phyloP scores from a whole-genome alignment of 1,140 invertebrate genomes.

The Bombus affinis region DNA sequence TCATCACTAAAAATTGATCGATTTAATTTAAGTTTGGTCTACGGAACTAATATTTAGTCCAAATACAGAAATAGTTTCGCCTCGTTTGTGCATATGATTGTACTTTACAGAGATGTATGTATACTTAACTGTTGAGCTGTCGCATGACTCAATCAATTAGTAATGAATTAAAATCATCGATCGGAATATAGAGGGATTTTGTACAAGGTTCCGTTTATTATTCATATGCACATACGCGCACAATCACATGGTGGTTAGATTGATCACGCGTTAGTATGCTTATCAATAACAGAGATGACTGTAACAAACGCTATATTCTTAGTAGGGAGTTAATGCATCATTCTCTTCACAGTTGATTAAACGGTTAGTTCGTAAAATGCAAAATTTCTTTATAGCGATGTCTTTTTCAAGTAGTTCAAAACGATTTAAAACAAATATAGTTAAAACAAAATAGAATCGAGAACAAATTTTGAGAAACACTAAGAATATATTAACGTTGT shows the following conservation, averaged over 20 bases:
- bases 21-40: neutral
- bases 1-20: neutral
- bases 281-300: conserved; percentile 1
- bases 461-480: neutral
- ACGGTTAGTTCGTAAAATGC: neutral
- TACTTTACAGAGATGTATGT: conserved; percentile 74
- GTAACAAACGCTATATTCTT: neutral
- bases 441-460: neutral
- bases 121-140: conserved; percentile 56
- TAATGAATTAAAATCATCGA: conserved; percentile 54
- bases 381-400: neutral
- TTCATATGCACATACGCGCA: conserved; percentile 61
- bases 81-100: conserved; percentile 71
- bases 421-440: neutral
- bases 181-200: conserved; percentile 67
- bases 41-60: conserved; percentile 51
- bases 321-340: neutral
- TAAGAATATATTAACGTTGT: neutral
- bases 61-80: conserved; percentile 76
- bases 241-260: conserved; percentile 50
- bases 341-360: neutral
- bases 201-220: conserved; percentile 71
- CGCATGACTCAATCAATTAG: conserved; percentile 30
- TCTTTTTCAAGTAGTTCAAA: neutral
- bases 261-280: conserved; percentile 34